A percentile compares a stretch with the other conserved stretches of the same genome.
phyloP scores from a whole-genome alignment of 2,888 invertebrate species.

The Epirrita christyi region DNA sequence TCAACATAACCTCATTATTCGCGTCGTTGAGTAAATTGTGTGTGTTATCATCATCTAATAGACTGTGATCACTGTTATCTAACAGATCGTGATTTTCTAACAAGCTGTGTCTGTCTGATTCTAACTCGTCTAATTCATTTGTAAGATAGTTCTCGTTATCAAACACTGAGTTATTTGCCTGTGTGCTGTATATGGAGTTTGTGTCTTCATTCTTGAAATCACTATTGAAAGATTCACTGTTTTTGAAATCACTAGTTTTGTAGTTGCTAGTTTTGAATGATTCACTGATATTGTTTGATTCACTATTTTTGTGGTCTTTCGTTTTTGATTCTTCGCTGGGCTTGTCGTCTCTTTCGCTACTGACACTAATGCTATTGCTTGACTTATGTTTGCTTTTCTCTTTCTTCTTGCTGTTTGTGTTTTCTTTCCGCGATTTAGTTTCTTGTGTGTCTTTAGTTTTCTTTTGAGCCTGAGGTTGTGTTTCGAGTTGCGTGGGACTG shows the following conservation, averaged over 20 bases:
- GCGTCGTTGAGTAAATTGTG: constrained; percentile 72
- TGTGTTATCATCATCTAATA: constrained; percentile 72
- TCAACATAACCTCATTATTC: constrained; percentile 67
- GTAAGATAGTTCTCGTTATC: constrained; percentile 70
- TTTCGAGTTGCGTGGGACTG: constrained; percentile 70
- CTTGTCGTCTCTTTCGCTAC: constrained; percentile 58
- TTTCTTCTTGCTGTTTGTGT: constrained; percentile 80
- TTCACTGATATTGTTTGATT: constrained; percentile 26
- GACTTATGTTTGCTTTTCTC: constrained; percentile 83
- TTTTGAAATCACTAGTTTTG: constrained; percentile 27
- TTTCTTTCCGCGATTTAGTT: constrained; percentile 73
- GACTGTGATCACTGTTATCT: constrained; percentile 76
- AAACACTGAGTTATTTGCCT: constrained; percentile 60
- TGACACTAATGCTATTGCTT: constrained; percentile 73
- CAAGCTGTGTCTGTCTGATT: constrained; percentile 80
- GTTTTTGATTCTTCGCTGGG: constrained; percentile 34
- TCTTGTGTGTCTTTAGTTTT: constrained; percentile 76
- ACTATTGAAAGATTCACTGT: constrained; percentile 10
- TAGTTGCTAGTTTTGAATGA: constrained; percentile 33
- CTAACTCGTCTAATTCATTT: constrained; percentile 75
- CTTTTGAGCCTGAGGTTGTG: constrained; percentile 74
- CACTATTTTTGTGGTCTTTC: constrained; percentile 32
- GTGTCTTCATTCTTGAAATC: constrained; percentile 34
- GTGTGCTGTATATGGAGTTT: constrained; percentile 30
- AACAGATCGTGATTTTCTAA: constrained; percentile 77